Conservation (phyloP, 1,140 invertebrate genomes). For the Drosophila watanabei region DNA sequence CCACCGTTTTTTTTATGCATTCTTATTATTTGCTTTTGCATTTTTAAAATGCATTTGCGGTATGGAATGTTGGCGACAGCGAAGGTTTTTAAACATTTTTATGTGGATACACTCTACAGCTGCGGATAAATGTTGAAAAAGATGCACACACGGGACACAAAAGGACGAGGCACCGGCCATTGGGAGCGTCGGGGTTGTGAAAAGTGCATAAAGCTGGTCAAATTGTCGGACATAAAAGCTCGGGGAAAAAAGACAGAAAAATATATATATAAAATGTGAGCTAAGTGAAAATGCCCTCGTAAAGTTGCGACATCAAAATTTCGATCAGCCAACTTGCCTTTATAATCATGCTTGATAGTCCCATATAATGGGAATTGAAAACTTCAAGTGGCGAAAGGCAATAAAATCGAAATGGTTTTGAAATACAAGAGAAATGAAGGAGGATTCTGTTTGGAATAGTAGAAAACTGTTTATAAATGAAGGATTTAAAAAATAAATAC, state of each 20-base stretch:
- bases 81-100: conserved; percentile 59
- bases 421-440: conserved; percentile 11
- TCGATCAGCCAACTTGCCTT: conserved; percentile 25
- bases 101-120: conserved; percentile 35
- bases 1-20: conserved; percentile 33
- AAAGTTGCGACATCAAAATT: conserved; percentile 40
- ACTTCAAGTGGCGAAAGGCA: not conserved
- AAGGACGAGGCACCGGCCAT: not conserved
- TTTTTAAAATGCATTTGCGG: conserved; percentile 61
- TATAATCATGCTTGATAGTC: conserved; percentile 36
- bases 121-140: conserved; percentile 29
- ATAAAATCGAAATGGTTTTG: conserved; percentile 2
- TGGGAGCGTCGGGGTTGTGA: conserved; percentile 2
- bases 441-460: no score
- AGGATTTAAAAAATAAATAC: not conserved
- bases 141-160: conserved; percentile 15
- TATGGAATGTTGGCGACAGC: conserved; percentile 54
- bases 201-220: conserved; percentile 52
- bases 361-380: conserved; percentile 14
- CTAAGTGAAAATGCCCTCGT: conserved; percentile 52
- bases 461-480: not conserved
- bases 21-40: conserved; percentile 58
- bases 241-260: not conserved
- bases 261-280: conserved; percentile 41
- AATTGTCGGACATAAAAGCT: conserved; percentile 47